These are phyloP conservation scores for Peromyscus attwateri DNA, from an alignment of 2,797 vertebrate species.

Conservation along the genomic window DNA sequence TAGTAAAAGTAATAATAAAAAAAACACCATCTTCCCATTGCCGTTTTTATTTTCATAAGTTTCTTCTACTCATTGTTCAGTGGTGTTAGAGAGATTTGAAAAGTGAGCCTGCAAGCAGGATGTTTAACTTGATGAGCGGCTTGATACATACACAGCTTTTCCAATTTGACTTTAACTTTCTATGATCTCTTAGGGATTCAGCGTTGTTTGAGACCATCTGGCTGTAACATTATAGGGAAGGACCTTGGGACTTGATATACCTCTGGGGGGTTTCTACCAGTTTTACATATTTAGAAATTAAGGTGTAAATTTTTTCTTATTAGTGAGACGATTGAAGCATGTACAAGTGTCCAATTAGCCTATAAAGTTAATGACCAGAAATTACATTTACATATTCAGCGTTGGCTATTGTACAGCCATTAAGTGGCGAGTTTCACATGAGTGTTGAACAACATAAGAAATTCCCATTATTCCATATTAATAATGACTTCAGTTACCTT, in stretches of 20 bases:
- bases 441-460: slow-evolving; percentile 34
- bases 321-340: not conserved
- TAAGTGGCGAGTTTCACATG: not conserved
- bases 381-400: slow-evolving; percentile 1
- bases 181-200: slow-evolving; percentile 57
- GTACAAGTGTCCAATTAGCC: not conserved
- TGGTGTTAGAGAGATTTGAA: slow-evolving; percentile 23
- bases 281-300: slow-evolving; percentile 70
- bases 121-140: not conserved
- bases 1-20: not conserved
- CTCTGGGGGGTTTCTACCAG: slow-evolving; percentile 71
- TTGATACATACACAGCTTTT: not conserved
- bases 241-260: slow-evolving; percentile 20
- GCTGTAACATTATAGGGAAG: slow-evolving; percentile 41
- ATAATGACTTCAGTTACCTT: slow-evolving; percentile 26
- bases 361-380: not conserved
- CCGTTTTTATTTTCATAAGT: slow-evolving; percentile 2
- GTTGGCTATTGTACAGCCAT: not conserved
- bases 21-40: not conserved
- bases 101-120: not conserved
- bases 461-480: slow-evolving; percentile 18
- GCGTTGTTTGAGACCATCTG: not conserved
- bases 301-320: slow-evolving; percentile 63
- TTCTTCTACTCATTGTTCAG: not conserved
- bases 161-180: slow-evolving; percentile 63